Base-by-base conservation (phyloP, 2,888 invertebrate species). In the Eupelmus urozonus region DNA sequence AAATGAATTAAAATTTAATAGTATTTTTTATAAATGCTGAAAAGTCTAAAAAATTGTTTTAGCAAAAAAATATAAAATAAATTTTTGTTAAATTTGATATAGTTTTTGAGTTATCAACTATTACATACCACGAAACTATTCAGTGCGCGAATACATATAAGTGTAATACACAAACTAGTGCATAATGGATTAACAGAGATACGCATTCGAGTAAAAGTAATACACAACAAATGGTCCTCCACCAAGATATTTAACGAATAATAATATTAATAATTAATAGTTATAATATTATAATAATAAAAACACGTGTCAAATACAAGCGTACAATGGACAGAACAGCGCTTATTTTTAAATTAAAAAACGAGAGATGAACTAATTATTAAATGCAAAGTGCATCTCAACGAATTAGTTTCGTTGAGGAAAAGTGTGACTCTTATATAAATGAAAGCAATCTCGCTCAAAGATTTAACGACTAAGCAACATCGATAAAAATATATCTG, bases 381-480 rank as follows among this genome's bases (percentile, higher is more conserved):
- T 71, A 76, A 76, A 80, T 77, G 80, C 74, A 78, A 60, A 80
- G 34, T 72, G 69, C 29, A 59, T 34, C 67, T 13, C 51, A 80
- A 71, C 66, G 42, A 78, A 73, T 69, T 65, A 0, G 9, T 29
- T 53, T 57, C 20, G 49, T 53, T 65, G 34, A 74, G 57, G 18
- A 51, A 62, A 71, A 59, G 27, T 75, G 62, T 72, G 49, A 66
- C 53, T 59, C n/a, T 55, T 60, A 70, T 45, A 78, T 62, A 76
- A 73, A 76, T 69, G 9, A 79, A 76, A 78, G 57, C 49, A 69
- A 65, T 74, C 63, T 69, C 20, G 42, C 45, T 67, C 20, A 79
- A 82, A 45, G 13, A 13, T 45, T 86, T 86, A 85, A 85, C 82
- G 82, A 86, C 85, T 87, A 87, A 86, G 83, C 84, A 87, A 87